Percentiles rank a stretch among this genome's conserved stretches.
Evolutionary conservation across 2,797 vertebrate genomes (phyloP).

Genomic region (Thamnophis elegans): DNA sequence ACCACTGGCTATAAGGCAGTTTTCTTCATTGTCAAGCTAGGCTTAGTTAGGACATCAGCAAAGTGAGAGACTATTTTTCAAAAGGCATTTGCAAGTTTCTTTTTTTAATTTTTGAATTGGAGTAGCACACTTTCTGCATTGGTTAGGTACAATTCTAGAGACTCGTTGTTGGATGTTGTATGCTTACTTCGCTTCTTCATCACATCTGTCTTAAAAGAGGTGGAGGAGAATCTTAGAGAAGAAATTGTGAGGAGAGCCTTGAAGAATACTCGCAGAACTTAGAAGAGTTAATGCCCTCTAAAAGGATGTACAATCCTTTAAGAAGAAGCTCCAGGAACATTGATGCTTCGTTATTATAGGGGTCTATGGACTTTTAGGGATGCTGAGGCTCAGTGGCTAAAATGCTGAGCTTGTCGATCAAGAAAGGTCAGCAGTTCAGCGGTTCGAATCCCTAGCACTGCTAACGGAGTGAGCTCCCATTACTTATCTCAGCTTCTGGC

Average conservation of each 20-base stretch:
- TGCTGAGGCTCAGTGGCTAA: no score
- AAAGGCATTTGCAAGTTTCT: neutral
- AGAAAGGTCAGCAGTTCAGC: no score
- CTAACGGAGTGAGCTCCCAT: no score
- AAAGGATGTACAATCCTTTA: neutral
- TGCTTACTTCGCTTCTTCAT: neutral
- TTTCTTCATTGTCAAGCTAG: neutral
- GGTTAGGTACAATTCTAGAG: neutral
- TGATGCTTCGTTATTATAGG: neutral
- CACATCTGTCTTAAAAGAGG: neutral
- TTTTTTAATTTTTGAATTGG: neutral
- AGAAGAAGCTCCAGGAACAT: neutral
- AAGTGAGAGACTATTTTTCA: neutral
- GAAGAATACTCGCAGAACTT: neutral
- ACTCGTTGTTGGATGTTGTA: neutral
- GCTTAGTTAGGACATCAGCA: neutral
- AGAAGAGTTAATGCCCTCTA: neutral
- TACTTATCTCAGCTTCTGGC: no score
- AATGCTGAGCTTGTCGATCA: no score
- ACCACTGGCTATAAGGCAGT: neutral
- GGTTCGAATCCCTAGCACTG: no score
- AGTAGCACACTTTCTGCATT: neutral
- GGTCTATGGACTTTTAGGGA: neutral
- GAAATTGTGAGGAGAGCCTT: neutral
- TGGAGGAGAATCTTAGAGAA: neutral